Evolutionary conservation across 53 echinoderm and acorn worm species (phyloP), one percentile per base, ranked within the genome.

Genomic region (Antedon mediterranea): DNA sequence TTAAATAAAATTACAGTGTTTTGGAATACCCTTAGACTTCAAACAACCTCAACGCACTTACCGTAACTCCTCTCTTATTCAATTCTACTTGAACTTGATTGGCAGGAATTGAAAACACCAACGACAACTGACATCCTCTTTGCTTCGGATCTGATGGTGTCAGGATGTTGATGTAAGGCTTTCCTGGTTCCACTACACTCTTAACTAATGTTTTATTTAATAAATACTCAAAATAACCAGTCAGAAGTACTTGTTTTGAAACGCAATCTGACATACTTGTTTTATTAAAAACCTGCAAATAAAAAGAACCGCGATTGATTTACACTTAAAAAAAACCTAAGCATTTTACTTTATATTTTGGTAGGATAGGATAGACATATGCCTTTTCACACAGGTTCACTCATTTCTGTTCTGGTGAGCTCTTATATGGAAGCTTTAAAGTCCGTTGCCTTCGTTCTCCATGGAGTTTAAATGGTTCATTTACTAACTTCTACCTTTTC

Each of bases 41-140:
- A n/a, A n/a, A n/a, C n/a, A n/a, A n/a, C n/a, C n/a, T n/a, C n/a
- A n/a, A n/a, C n/a, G 37, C 11, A 87, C 97, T 89, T 72, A 97
- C 97, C 88, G 90, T 83, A 29, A 88, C 82, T 6, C 97, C 97
- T 74, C 97, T 84, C 57, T 97, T 97, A 75, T 82, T 81, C 84
- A 97, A 71, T 76, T 92, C 85, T 0, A 81, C 71, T 18, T 88
- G 82, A 31, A 97, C 79, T 14, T 83, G 82, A 11, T 86, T 76
- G 71, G 88, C 88, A 33, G 79, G 41, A 0, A 81, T 81, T 57
- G 92, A 92, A 80, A 97, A 97, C 43, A 81, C 32, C 28, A 97
- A 74, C 0, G 97, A 97, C 13, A 97, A 82, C 79, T 97, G 97
- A 30, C 84, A 84, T 3, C 97, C 97, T 71, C 97, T 78, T 70